Conservation (phyloP, 2,113 vertebrate genomes). For the Trochalopteron elliotii region DNA sequence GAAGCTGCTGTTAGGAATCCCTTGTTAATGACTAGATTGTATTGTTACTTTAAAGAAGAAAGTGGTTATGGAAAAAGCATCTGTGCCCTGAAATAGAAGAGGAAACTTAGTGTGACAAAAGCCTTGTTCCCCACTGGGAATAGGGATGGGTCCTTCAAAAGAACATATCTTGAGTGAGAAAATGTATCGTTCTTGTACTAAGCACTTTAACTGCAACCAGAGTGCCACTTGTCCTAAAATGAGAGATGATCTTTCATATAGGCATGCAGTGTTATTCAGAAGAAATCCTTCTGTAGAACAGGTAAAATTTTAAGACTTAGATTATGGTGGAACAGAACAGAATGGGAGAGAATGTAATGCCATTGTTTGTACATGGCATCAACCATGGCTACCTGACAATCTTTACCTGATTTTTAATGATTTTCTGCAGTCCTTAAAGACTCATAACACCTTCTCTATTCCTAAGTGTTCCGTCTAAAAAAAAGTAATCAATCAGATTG, state of each 20-base stretch:
- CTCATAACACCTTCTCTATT: background rate
- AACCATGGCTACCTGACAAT: background rate
- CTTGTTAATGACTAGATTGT: background rate
- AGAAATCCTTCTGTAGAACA: background rate
- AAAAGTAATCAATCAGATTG: background rate
- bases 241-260: background rate
- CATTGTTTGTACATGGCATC: background rate
- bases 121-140: background rate
- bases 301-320: background rate
- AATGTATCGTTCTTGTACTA: background rate
- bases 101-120: background rate
- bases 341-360: background rate
- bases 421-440: background rate
- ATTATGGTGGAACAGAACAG: background rate
- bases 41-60: background rate
- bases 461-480: background rate
- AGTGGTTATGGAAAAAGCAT: background rate
- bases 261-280: background rate
- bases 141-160: background rate
- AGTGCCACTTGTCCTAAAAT: background rate
- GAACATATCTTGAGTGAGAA: background rate
- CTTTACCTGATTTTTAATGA: background rate
- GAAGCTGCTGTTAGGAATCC: slow-evolving; percentile 10
- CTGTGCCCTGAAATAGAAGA: slow-evolving; percentile 32
- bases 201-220: background rate